Evolutionary conservation across 2,888 invertebrate species (phyloP), one percentile per base, ranked within the genome.

Genomic region (Eupithecia insigniata): DNA sequence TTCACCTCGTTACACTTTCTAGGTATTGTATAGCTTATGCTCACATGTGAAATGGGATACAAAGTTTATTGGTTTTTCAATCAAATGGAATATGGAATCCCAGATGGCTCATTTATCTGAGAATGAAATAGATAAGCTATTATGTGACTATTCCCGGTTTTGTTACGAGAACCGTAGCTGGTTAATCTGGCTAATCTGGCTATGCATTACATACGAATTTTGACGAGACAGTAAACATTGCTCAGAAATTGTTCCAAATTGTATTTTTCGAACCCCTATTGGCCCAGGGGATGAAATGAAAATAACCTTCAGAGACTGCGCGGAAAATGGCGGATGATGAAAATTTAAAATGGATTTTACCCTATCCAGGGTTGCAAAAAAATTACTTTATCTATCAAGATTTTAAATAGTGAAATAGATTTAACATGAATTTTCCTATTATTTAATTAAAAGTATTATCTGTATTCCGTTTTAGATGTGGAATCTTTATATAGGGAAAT

Each of bases 1-100:
- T 87, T 82, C 84, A 82, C 83, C 84, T 85, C 85, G 87, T 86
- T 90, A 85, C 87, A 85, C 88, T 84, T 86, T 87, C 84, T 84
- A 86, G 78, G 85, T 76, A 80, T 78, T 79, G 79, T 76, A 80
- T 78, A 79, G 79, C 78, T 80, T 80, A n/a, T n/a, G n/a, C n/a
- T n/a, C n/a, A 51, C 2, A 51, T 30, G 30, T 60, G 60, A 30
- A 30, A 28, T 30, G 60, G 55, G 55, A 22, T 51, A 51, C 10
- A 51, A 51, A 22, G 22, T 51, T 51, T 51, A 51, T 51, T 51
- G 10, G 55, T 4, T 55, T 26, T 22, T 26, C 22, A 22, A 26
- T 26, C 46, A 55, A 26, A 8, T 55, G 22, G 22, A 26, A 46
- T 43, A 18, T 43, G 16, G 43, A 43, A n/a, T 46, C 7, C n/a